Evolutionary conservation across 2,113 vertebrate species (phyloP), one percentile per base, ranked within the genome.

Genomic region (Peromyscus polionotus): DNA sequence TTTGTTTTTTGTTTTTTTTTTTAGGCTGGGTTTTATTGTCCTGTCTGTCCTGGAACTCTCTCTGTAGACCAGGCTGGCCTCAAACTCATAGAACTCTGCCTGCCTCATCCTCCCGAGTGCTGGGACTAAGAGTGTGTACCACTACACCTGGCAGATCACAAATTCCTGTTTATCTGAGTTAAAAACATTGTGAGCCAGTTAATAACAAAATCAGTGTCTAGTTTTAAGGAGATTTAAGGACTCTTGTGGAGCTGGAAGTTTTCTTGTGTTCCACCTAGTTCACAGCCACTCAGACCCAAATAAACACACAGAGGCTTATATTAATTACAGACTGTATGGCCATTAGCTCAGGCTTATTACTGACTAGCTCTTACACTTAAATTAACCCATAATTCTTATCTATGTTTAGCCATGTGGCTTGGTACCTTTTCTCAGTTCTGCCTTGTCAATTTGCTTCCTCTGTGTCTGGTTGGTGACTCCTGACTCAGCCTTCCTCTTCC

Each of bases 101-200:
- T 61, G 36, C 20, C 54, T 26, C 36, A 1, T 12, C 80, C 79
- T 39, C 80, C 80, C 0, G 1, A 39, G 36, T 8, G 11, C 54
- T 83, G 22, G 36, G 36, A 39, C 20, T 61, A 39, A 83, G 16
- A 54, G 54, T 3, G 12, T n/a, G 57, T 0, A 1, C 36, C 80
- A 83, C 54, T 36, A 24, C 5, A 5, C 51, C 70, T 92, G 48
- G 45, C 80, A 91, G 77, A 72, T 85, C 33, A 91, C 70, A 91
- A 94, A 72, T 95, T 85, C 68, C 70, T 73, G 67, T 65, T 96
- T 79, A 70, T 92, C 45, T 92, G 97, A 86, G n/a, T 83, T 67
- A 92, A 93, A 97, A 94, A 70, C 39, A 85, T 89, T 88, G 65
- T 11, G 79, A 72, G 79, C 10, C 33, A 57, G 76, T 88, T 68